phyloP scores from a whole-genome alignment of 2,113 vertebrate genomes.

The Phalacrocorax brasilianus region DNA sequence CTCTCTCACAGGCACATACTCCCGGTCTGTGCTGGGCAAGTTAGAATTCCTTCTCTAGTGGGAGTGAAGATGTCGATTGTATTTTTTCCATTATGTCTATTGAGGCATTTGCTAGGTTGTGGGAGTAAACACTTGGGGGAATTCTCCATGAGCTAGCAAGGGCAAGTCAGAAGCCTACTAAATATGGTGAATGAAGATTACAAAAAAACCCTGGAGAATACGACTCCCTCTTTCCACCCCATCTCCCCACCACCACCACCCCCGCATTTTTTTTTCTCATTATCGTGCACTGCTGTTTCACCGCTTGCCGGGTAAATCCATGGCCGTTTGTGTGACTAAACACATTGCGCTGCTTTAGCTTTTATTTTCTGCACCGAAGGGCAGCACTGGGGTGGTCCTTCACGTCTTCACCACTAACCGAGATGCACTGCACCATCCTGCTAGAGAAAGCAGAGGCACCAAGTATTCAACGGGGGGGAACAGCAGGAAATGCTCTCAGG shows the following conservation, averaged over 20 bases:
- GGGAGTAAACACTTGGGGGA: conserved; percentile 70
- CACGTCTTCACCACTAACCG: rapidly evolving
- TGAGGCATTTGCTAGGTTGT: conserved; percentile 72
- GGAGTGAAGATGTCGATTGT: conserved; percentile 74
- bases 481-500: conserved; percentile 55
- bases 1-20: conserved; percentile 46
- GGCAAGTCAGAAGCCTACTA: conserved; percentile 65
- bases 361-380: neutral
- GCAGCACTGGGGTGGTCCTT: neutral
- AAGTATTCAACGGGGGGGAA: neutral
- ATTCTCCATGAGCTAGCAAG: conserved; percentile 70
- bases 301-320: neutral
- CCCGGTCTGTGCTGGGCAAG: conserved; percentile 39
- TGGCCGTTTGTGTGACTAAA: neutral
- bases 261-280: neutral
- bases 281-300: neutral
- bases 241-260: neutral
- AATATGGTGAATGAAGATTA: conserved; percentile 42
- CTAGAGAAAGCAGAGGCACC: neutral
- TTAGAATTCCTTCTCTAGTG: conserved; percentile 73
- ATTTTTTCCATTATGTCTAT: conserved; percentile 73
- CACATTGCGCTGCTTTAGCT: neutral
- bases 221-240: conserved; percentile 35
- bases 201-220: conserved; percentile 9
- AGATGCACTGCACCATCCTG: neutral